Conservation (phyloP, 2,113 vertebrate genomes). For the Anarhynchus alexandrinus region DNA sequence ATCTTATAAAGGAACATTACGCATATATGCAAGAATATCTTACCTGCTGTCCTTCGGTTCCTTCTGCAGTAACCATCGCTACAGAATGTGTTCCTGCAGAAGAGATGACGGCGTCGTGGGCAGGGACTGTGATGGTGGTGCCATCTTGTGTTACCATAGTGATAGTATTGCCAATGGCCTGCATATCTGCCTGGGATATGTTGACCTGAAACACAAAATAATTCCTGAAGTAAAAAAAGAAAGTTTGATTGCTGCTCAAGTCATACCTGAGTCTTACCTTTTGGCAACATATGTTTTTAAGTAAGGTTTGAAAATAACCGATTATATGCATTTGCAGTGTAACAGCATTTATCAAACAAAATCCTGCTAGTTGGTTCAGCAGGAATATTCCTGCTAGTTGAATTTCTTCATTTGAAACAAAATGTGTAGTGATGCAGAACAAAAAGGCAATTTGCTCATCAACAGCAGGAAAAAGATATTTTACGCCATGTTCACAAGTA, state of each 20-base stretch:
- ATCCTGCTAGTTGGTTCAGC: background rate
- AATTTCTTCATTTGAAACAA: background rate
- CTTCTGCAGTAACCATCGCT: slow-evolving; percentile 93
- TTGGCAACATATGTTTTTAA: background rate
- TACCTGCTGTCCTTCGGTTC: slow-evolving; percentile 91
- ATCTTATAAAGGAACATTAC: background rate
- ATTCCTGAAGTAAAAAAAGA: background rate
- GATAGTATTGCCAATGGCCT: slow-evolving; percentile 93
- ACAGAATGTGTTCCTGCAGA: slow-evolving; percentile 87
- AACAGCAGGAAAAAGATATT: background rate
- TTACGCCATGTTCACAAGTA: background rate
- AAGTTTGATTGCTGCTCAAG: background rate
- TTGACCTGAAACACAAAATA: slow-evolving; percentile 83
- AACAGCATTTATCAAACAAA: background rate
- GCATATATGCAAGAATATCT: background rate
- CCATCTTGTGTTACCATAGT: slow-evolving; percentile 99
- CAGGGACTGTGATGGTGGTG: slow-evolving; percentile 95
- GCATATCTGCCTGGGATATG: slow-evolving; percentile 93
- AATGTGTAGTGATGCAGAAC: background rate
- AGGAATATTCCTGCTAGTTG: background rate
- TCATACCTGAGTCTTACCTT: background rate
- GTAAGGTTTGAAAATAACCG: background rate
- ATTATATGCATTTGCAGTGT: background rate
- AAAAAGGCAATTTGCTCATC: background rate
- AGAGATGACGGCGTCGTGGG: slow-evolving; percentile 89